Conservation (phyloP, 2,888 invertebrate genomes). For the Lithophane leautieri region DNA sequence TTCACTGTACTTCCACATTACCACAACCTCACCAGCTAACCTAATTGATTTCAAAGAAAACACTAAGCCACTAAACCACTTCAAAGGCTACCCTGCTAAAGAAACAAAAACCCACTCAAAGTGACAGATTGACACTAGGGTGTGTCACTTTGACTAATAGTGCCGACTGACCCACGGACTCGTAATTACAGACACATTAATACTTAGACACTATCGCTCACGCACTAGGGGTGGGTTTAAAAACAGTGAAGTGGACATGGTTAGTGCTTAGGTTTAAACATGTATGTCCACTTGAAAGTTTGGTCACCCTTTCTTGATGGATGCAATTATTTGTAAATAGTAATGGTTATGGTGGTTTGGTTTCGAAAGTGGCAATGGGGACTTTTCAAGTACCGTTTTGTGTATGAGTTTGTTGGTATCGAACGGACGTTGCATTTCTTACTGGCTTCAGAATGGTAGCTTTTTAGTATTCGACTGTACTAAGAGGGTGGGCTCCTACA, state of each 20-base stretch:
- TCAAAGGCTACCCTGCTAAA: conserved; percentile 33
- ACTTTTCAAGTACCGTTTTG: not conserved
- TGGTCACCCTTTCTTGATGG: conserved; percentile 16
- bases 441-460: not conserved
- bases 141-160: conserved; percentile 63
- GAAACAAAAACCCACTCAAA: conserved; percentile 65
- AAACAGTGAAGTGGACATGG: conserved; percentile 7
- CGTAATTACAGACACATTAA: conserved; percentile 63
- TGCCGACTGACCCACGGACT: conserved; percentile 57
- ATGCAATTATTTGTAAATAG: conserved; percentile 6
- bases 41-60: conserved; percentile 54
- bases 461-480: not conserved
- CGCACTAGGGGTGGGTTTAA: conserved; percentile 9
- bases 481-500: not conserved
- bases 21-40: not conserved
- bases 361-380: not conserved
- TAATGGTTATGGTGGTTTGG: not conserved
- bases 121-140: conserved; percentile 65
- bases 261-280: conserved; percentile 25
- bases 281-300: conserved; percentile 29
- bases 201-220: conserved; percentile 45
- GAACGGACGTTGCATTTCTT: not conserved
- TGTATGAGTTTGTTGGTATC: not conserved
- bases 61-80: conserved; percentile 18
- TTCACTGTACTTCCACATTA: not conserved